Base-by-base conservation (phyloP, 1,140 invertebrate genomes). In the Pteromalus puparum region DNA sequence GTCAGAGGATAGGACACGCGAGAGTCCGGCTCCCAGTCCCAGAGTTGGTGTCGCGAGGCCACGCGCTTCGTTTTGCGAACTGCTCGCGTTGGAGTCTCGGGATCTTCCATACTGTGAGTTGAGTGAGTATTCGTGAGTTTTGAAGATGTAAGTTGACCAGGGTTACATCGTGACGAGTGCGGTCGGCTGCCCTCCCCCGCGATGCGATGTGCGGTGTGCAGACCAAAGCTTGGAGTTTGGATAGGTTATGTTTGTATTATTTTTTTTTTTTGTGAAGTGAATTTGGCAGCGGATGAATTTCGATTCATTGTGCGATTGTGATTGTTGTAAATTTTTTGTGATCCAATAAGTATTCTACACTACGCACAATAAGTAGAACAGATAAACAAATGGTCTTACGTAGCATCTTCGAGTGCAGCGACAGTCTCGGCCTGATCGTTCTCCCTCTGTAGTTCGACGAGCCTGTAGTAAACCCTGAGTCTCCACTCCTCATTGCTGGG, bases 401-500 rank as follows among this genome's bases (percentile, higher is more conserved):
- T 34, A 9, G 9, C 73, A 10, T 78, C 74, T 9, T 83, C 34
- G 13, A 21, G 21, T 1, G 24, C 53, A 42, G 13, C 15, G 15
- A n/a, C 61, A 10, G 24, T 2, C 12, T 30, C 65, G 68, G 30
- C 28, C 0, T n/a, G 24, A 72, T 92, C 92, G 53, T 89, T 90
- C 84, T 90, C 89, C 82, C 95, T 94, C 90, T 97, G 96, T 81
- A 96, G 93, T 73, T 95, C 95, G 4, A 97, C 94, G n/a, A 97
- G 92, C 81, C 94, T 93, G 87, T 96, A 96, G 88, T 97, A 97
- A 88, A 96, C 95, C 86, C 95, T 94, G 18, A 95, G 94, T 81
- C 96, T 93, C 95, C 95, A 97, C 21, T 95, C 94, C 86, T 94
- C 94, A 87, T 97, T 95, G 87, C 96, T 97, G 21, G 96, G 96